Evolutionary conservation across 1,140 invertebrate genomes (phyloP), one percentile per base, ranked within the genome.

Genomic region (Trigoniulus corallinus): DNA sequence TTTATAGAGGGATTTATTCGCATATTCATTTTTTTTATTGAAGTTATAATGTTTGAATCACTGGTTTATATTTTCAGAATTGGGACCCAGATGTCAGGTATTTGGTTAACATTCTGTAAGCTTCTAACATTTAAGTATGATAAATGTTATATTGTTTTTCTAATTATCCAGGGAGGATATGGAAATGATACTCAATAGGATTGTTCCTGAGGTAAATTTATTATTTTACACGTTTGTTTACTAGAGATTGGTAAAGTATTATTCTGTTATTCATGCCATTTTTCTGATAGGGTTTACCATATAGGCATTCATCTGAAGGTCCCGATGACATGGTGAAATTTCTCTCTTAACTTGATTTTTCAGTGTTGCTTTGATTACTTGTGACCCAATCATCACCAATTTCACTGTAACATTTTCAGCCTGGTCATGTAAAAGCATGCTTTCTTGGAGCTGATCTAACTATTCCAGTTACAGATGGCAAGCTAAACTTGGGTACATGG

Each of bases 161-260:
- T 46, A 2, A 42, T 52, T 53, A 58, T 51, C 52, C 57, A 67
- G 88, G 71, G 87, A 91, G 65, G 92, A 96, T 65, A 93, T 94
- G 86, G 89, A 95, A 74, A 95, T 92, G 87, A 94, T 95, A 85
- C 75, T 96, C 66, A 93, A 94, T 71, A 93, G 91, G 81, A 88
- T 95, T 70, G 86, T 95, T 73, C 92, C 92, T 71, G 91, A 96
- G 70, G 75, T 76, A 67, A 63, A 18, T 44, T 13, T 13, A 21
- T 18, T 7, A 44, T 7, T 44, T 4, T 20, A n/a, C n/a, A n/a
- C n/a, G n/a, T n/a, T n/a, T n/a, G n/a, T n/a, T n/a, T n/a, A n/a
- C n/a, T n/a, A n/a, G n/a, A n/a, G n/a, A n/a, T n/a, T n/a, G n/a
- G n/a, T n/a, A n/a, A n/a, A n/a, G n/a, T n/a, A n/a, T 24, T 7